phyloP scores from a whole-genome alignment of 2,797 vertebrate species.

The Somateria mollissima region DNA sequence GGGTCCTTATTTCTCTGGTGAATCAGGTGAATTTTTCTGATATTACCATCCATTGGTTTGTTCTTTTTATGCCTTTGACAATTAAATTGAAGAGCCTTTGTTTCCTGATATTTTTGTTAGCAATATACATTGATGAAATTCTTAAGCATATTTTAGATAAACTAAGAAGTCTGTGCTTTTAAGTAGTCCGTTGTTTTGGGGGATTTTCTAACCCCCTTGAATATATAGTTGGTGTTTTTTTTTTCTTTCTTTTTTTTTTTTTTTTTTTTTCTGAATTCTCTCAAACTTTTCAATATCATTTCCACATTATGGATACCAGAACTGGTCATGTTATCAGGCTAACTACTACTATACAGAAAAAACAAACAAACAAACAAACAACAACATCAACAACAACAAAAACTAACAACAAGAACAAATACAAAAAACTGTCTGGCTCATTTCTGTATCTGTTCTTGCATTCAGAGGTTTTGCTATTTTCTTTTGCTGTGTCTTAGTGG shows the following conservation, averaged over 20 bases:
- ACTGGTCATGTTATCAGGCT: background rate
- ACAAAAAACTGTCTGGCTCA: background rate
- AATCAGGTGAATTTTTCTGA: background rate
- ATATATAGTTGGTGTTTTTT: rapidly evolving
- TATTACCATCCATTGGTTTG: background rate
- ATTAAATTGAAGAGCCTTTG: background rate
- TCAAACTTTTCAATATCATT: background rate
- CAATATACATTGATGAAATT: background rate
- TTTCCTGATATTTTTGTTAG: background rate
- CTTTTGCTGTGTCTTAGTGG: background rate
- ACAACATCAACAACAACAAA: no score
- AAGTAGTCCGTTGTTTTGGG: background rate
- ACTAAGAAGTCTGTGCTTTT: background rate
- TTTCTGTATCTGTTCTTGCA: background rate
- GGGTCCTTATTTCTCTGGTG: background rate
- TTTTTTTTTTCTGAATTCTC: background rate
- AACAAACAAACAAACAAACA: background rate
- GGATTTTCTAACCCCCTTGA: background rate
- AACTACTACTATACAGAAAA: background rate
- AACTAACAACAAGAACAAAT: no score
- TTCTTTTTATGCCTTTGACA: background rate
- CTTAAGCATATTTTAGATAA: background rate
- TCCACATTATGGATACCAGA: background rate
- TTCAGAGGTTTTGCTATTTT: background rate
- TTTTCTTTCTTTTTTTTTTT: background rate